Conservation (phyloP, 2,888 invertebrate species). For the Myathropa florea region DNA sequence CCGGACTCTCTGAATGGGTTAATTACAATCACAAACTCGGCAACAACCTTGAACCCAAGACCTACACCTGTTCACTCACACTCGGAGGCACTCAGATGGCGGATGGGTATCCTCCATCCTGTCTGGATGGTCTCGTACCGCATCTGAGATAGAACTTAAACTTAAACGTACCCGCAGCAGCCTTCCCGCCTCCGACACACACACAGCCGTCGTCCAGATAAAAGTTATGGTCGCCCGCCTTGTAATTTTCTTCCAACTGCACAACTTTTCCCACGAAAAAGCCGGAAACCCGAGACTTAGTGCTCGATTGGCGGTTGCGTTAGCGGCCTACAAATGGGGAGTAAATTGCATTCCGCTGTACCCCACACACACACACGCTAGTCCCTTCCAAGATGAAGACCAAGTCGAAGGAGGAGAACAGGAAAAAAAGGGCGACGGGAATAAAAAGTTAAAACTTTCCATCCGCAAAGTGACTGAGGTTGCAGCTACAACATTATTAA, state of each 20-base stretch:
- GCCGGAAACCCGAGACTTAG: slow-evolving; percentile 4
- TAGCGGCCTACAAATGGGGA: slow-evolving; percentile 66
- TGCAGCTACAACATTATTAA: slow-evolving; percentile 67
- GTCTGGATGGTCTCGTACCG: slow-evolving; percentile 29
- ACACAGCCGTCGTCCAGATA: slow-evolving; percentile 35
- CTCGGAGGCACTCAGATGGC: neutral
- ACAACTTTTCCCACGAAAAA: slow-evolving; percentile 64
- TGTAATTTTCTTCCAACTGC: slow-evolving; percentile 52
- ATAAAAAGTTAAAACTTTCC: slow-evolving; percentile 39
- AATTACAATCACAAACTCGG: slow-evolving; percentile 14
- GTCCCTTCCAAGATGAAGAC: slow-evolving; percentile 1
- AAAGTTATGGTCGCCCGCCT: slow-evolving; percentile 65
- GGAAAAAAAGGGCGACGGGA: neutral
- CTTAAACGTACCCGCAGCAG: slow-evolving; percentile 44
- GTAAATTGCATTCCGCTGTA: slow-evolving; percentile 67
- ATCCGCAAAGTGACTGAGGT: slow-evolving; percentile 63
- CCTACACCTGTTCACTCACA: slow-evolving; percentile 33
- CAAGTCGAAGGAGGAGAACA: slow-evolving; percentile 4
- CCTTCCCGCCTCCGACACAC: neutral
- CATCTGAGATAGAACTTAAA: neutral
- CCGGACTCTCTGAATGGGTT: slow-evolving; percentile 23
- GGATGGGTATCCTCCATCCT: too few species aligned
- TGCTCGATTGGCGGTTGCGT: slow-evolving; percentile 43
- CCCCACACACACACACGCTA: neutral
- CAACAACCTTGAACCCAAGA: slow-evolving; percentile 34